These are phyloP conservation scores for Leptoclinus maculatus DNA, from an alignment of 2,797 vertebrate species.

Conservation along the genomic window DNA sequence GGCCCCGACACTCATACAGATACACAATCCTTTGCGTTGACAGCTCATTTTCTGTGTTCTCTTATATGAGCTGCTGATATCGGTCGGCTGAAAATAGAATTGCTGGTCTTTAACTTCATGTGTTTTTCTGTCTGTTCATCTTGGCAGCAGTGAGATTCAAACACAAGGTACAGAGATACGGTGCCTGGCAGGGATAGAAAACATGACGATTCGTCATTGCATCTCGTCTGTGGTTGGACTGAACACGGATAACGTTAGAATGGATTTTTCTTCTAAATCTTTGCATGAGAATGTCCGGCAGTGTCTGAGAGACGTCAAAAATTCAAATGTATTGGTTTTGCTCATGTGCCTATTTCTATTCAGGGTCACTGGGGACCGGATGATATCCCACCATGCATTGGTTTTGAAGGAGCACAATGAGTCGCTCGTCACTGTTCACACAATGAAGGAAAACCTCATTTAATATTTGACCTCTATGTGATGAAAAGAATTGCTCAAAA, in stretches of 20 bases:
- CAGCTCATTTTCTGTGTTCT: neutral
- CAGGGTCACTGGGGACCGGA: neutral
- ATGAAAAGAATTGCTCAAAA: neutral
- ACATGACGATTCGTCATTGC: neutral
- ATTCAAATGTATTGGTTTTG: slow-evolving; percentile 3
- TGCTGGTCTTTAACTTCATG: slow-evolving; percentile 18
- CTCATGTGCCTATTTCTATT: neutral
- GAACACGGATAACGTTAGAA: neutral
- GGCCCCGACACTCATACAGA: slow-evolving; percentile 10
- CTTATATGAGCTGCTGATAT: slow-evolving; percentile 1
- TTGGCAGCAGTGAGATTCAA: slow-evolving; percentile 16
- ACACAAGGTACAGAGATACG: neutral
- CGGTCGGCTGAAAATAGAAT: slow-evolving; percentile 17
- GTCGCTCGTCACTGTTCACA: neutral
- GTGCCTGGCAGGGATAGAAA: neutral
- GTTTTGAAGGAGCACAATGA: slow-evolving; percentile 3
- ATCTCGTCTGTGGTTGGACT: neutral
- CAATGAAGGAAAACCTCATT: slow-evolving; percentile 9
- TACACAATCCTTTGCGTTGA: neutral
- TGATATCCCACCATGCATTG: neutral
- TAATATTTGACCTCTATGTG: neutral
- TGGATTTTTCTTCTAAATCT: neutral
- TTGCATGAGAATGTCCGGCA: slow-evolving; percentile 1
- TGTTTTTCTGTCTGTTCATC: slow-evolving; percentile 6
- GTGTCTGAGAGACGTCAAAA: neutral